These are phyloP conservation scores for Drosophila guanche DNA, from an alignment of 1,140 invertebrate species.

Conservation along the genomic window DNA sequence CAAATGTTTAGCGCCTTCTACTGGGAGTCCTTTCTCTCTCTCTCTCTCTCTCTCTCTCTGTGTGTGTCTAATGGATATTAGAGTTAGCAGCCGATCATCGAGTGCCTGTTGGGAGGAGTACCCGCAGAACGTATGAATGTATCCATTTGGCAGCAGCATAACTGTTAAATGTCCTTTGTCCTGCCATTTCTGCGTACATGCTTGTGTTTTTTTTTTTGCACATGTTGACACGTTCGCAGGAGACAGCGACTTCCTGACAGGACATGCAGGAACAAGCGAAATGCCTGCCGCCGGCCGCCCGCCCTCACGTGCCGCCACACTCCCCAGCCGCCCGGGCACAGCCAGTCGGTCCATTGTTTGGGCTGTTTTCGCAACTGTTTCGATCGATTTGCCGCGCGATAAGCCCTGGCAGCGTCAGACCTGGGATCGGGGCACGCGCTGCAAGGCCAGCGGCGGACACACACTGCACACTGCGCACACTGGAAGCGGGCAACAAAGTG, in stretches of 20 bases:
- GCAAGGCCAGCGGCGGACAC: constrained; percentile 38
- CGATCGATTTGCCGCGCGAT: constrained; percentile 30
- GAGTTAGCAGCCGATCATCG: too few species aligned
- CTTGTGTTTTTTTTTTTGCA: constrained; percentile 44
- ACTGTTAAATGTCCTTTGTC: constrained; percentile 34
- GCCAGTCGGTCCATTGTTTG: constrained; percentile 28
- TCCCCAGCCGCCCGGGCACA: constrained; percentile 3
- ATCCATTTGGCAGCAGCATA: constrained; percentile 16
- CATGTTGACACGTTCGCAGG: constrained; percentile 64
- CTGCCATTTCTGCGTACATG: background rate
- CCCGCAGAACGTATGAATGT: constrained; percentile 20
- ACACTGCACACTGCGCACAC: constrained; percentile 1
- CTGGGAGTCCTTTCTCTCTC: background rate
- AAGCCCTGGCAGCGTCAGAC: constrained; percentile 16
- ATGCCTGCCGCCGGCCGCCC: constrained; percentile 9
- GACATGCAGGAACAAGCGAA: constrained; percentile 54
- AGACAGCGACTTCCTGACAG: constrained; percentile 66
- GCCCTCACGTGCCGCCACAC: background rate
- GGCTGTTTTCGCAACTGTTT: constrained; percentile 73
- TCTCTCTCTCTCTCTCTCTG: too few species aligned
- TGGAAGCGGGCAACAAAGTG: constrained; percentile 60
- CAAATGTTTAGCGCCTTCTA: constrained; percentile 24
- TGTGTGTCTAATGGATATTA: too few species aligned
- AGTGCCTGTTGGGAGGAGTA: background rate
- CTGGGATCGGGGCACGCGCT: constrained; percentile 54